These are phyloP conservation scores for Pachyuromys duprasi DNA, from an alignment of 2,797 vertebrate genomes.

Conservation along the genomic window DNA sequence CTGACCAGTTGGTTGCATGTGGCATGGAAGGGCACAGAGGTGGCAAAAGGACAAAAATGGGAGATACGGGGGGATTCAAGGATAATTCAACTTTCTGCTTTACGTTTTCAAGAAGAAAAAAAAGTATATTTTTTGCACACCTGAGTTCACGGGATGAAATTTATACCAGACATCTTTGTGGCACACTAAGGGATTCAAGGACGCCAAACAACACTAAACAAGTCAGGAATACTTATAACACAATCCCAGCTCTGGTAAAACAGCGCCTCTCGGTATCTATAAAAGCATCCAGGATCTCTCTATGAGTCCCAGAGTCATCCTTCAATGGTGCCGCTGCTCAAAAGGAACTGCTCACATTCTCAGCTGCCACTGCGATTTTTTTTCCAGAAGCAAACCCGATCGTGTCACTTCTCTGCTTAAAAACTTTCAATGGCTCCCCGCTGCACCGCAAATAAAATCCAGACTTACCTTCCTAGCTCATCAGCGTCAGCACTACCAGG, in stretches of 20 bases:
- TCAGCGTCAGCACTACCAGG: not conserved
- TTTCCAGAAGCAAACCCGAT: conserved; percentile 18
- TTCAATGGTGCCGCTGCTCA: conserved; percentile 16
- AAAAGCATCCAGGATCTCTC: conserved; percentile 34
- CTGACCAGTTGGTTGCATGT: accelerated
- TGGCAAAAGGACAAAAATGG: no score
- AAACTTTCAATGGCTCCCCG: conserved; percentile 25
- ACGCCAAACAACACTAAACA: conserved; percentile 59
- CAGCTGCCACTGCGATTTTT: not conserved
- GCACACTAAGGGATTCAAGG: conserved; percentile 58
- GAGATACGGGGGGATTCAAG: not conserved
- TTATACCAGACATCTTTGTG: conserved; percentile 37
- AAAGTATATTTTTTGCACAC: conserved; percentile 34
- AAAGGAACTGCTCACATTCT: conserved; percentile 34
- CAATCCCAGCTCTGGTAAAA: conserved; percentile 39
- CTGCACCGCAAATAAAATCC: not conserved
- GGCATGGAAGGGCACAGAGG: accelerated
- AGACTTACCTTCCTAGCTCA: not conserved
- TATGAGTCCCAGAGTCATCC: conserved; percentile 38
- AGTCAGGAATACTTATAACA: conserved; percentile 61
- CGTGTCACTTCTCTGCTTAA: not conserved
- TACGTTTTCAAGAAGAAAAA: not conserved
- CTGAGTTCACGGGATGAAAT: conserved; percentile 23
- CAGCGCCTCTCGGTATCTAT: not conserved
- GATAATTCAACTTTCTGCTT: not conserved